These are phyloP conservation scores for Drosophila ambigua DNA, from an alignment of 1,140 invertebrate species.

Conservation along the genomic window DNA sequence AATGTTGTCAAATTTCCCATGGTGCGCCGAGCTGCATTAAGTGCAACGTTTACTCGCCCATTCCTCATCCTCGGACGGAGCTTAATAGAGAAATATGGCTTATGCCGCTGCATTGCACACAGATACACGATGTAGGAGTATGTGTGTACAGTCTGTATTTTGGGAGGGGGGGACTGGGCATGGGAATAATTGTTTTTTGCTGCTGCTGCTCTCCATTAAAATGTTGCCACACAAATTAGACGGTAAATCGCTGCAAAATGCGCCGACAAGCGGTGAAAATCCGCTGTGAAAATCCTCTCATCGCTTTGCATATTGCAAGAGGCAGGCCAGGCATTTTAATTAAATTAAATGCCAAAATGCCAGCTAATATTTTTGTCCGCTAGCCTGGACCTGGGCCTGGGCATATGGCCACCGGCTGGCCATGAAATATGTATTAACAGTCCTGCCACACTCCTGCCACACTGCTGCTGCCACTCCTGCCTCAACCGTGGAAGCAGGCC, in stretches of 20 bases:
- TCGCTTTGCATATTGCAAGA: conserved; percentile 31
- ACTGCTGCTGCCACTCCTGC: not conserved
- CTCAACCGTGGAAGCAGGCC: conserved; percentile 5
- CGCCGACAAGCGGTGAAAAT: conserved; percentile 39
- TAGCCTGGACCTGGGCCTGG: not conserved
- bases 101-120: conserved; percentile 10
- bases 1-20: no score
- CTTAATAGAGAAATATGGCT: conserved; percentile 36
- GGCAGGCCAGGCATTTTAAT: conserved; percentile 40
- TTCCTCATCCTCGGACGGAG: not conserved
- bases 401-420: conserved; percentile 10
- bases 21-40: no score
- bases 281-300: conserved; percentile 47
- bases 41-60: no score
- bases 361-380: conserved; percentile 40
- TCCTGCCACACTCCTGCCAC: no score
- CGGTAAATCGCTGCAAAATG: conserved; percentile 45
- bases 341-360: conserved; percentile 57
- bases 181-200: conserved; percentile 27
- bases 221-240: conserved; percentile 47
- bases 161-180: not conserved
- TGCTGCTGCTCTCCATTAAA: conserved; percentile 33
- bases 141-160: no score
- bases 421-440: conserved; percentile 47
- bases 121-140: not conserved